A percentile compares a stretch with the other conserved stretches of the same genome.
Conservation (phyloP, 1,140 invertebrate species). For the Drosophila littoralis region DNA sequence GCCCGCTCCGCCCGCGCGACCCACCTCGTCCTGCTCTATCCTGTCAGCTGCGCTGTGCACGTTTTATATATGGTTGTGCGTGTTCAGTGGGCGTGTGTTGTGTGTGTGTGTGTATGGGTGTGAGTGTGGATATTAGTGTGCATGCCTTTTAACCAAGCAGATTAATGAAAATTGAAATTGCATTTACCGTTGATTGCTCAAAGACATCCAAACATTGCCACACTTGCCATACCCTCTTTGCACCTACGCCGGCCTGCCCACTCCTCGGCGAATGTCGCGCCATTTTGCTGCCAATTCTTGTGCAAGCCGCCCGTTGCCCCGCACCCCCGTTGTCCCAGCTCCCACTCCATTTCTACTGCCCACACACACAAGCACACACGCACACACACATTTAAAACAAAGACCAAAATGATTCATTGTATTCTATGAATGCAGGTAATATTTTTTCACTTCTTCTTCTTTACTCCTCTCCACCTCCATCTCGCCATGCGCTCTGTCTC, state of each 20-base stretch:
- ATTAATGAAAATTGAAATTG: slow-evolving; percentile 65
- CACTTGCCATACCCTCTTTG: background rate
- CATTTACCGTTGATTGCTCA: slow-evolving; percentile 48
- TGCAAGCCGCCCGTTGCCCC: background rate
- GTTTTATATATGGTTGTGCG: background rate
- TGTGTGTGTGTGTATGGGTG: background rate
- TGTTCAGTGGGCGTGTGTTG: background rate
- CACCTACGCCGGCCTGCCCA: no score
- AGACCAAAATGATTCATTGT: slow-evolving; percentile 63
- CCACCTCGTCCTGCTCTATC: background rate
- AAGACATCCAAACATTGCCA: slow-evolving; percentile 28
- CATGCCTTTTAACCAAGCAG: slow-evolving; percentile 36
- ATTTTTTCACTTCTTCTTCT: slow-evolving; percentile 14
- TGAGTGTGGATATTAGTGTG: slow-evolving; percentile 17
- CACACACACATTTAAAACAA: slow-evolving; percentile 33
- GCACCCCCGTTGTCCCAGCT: background rate
- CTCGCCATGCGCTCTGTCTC: background rate
- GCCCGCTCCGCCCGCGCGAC: background rate
- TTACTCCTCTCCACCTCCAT: background rate
- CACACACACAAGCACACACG: slow-evolving; percentile 1
- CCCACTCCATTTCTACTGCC: background rate
- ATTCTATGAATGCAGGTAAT: slow-evolving; percentile 56
- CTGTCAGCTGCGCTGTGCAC: slow-evolving; percentile 20
- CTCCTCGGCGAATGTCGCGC: slow-evolving; percentile 5
- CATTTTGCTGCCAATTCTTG: slow-evolving; percentile 22